These are phyloP conservation scores for Myiozetetes cayanensis DNA, from an alignment of 2,113 vertebrate genomes.

Conservation along the genomic window DNA sequence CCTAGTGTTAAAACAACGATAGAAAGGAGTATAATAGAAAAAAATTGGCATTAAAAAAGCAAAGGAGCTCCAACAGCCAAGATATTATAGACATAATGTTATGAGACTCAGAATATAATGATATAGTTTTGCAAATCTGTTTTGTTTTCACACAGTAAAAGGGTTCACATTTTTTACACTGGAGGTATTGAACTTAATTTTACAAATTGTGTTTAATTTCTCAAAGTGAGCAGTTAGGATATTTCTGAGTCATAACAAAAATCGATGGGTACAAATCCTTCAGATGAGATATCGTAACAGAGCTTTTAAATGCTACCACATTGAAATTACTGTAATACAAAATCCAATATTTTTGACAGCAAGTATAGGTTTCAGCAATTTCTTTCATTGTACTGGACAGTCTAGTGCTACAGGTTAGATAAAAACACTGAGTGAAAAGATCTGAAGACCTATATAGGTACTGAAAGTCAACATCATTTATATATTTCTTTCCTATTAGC, in stretches of 20 bases:
- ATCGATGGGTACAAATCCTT: neutral
- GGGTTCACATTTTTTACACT: neutral
- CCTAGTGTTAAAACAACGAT: neutral
- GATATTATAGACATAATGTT: neutral
- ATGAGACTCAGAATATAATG: neutral
- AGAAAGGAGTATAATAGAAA: neutral
- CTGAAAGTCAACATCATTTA: neutral
- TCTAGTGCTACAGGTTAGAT: neutral
- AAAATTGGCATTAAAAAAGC: neutral
- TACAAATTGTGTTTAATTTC: neutral
- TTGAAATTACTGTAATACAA: neutral
- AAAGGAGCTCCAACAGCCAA: neutral
- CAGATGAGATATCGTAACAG: neutral
- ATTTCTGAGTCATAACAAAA: conserved; percentile 19
- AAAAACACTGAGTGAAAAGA: neutral
- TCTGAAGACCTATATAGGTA: neutral
- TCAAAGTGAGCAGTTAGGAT: neutral
- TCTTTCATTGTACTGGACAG: neutral
- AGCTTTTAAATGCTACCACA: neutral
- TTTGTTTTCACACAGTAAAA: neutral
- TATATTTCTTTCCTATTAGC: neutral
- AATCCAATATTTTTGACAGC: neutral
- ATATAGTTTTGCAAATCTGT: neutral
- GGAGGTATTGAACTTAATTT: neutral
- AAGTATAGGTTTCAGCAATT: neutral